Conservation (phyloP, 1,140 invertebrate species). For the Vanessa atalanta region DNA sequence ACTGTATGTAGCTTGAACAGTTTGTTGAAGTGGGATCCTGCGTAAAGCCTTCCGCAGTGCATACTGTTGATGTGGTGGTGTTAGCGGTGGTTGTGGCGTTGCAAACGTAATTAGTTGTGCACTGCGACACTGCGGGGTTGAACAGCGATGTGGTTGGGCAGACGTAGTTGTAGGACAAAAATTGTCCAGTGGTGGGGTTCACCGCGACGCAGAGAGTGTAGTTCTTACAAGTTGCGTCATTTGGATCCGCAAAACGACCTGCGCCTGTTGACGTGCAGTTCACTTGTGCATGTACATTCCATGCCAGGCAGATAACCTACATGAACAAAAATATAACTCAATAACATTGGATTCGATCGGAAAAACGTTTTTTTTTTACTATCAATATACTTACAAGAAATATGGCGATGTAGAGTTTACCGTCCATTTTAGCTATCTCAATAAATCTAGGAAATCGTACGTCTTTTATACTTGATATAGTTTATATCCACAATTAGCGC, state of each 20-base stretch:
- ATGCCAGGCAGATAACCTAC: constrained; percentile 44
- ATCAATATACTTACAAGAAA: constrained; percentile 36
- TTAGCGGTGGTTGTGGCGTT: constrained; percentile 29
- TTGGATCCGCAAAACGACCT: constrained; percentile 47
- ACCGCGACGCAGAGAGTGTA: constrained; percentile 54
- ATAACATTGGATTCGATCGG: too few relatives aligned
- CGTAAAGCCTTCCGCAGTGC: constrained; percentile 53
- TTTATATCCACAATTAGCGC: constrained; percentile 30
- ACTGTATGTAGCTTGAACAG: constrained; percentile 55
- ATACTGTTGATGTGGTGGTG: constrained; percentile 38
- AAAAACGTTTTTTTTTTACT: neutral
- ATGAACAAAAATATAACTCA: constrained; percentile 14
- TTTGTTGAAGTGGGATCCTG: constrained; percentile 47
- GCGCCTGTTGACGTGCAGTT: constrained; percentile 48
- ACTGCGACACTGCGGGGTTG: constrained; percentile 42
- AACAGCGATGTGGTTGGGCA: constrained; percentile 61
- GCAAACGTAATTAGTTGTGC: constrained; percentile 47
- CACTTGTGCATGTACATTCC: constrained; percentile 45
- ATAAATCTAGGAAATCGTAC: constrained; percentile 22
- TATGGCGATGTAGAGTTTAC: constrained; percentile 17
- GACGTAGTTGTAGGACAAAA: constrained; percentile 50
- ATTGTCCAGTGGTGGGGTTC: constrained; percentile 25
- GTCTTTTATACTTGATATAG: constrained; percentile 35
- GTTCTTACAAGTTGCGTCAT: constrained; percentile 56
- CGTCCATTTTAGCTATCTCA: constrained; percentile 34